phyloP scores from a whole-genome alignment of 2,113 vertebrate species.

The Siniperca chuatsi region DNA sequence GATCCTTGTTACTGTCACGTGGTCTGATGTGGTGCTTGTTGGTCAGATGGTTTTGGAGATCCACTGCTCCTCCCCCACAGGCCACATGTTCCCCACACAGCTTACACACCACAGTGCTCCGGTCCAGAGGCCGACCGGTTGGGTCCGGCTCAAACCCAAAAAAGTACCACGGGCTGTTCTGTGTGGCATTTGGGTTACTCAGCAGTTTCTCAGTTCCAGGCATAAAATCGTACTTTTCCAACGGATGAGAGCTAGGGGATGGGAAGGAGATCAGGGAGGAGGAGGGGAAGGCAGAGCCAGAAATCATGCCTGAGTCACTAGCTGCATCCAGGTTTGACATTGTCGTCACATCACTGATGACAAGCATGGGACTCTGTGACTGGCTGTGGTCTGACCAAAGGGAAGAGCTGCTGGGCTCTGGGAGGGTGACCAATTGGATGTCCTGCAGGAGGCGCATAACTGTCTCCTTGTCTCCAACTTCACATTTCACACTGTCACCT shows the following conservation, averaged over 20 bases:
- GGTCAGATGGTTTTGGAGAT: conserved; percentile 80
- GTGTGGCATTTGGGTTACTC: conserved; percentile 59
- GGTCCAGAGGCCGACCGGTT: conserved; percentile 80
- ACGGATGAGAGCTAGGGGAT: not conserved
- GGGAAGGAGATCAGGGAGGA: conserved; percentile 29
- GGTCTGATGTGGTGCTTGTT: conserved; percentile 78
- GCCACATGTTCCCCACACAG: conserved; percentile 79
- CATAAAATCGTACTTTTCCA: conserved; percentile 69
- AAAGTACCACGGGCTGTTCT: conserved; percentile 76
- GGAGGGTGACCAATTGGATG: conserved; percentile 77
- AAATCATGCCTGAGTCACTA: conserved; percentile 14
- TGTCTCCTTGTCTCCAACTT: conserved; percentile 83
- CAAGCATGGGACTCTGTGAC: conserved; percentile 68
- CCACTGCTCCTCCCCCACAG: conserved; percentile 75
- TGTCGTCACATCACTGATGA: conserved; percentile 69
- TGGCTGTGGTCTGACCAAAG: conserved; percentile 70
- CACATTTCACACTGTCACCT: conserved; percentile 82
- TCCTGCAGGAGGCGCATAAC: conserved; percentile 84
- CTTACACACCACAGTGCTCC: conserved; percentile 81
- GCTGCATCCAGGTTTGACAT: conserved; percentile 50
- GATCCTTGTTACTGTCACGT: conserved; percentile 50
- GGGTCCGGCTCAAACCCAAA: conserved; percentile 80
- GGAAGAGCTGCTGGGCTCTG: conserved; percentile 65
- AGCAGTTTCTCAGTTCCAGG: conserved; percentile 73
- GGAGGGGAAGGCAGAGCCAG: conserved; percentile 18